These are phyloP conservation scores for Drosophila anomelani DNA, from an alignment of 2,888 invertebrate species.

Conservation along the genomic window DNA sequence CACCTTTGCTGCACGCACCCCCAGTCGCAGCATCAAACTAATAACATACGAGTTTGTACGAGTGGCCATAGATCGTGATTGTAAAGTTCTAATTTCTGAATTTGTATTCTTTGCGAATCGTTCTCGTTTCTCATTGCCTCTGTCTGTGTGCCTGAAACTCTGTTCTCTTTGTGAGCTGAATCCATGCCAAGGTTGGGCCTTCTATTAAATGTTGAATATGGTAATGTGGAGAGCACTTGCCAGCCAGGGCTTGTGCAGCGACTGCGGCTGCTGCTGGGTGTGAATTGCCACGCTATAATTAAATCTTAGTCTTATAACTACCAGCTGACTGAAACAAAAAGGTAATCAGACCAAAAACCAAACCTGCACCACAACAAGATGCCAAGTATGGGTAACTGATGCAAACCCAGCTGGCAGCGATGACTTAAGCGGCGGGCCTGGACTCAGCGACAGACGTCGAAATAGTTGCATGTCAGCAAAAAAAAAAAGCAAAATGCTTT, in stretches of 20 bases:
- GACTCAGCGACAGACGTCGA: slow-evolving; percentile 1
- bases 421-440: slow-evolving; percentile 29
- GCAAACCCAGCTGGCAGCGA: slow-evolving; percentile 12
- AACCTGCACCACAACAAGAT: slow-evolving; percentile 21
- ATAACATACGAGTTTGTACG: slow-evolving; percentile 26
- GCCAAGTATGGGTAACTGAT: slow-evolving; percentile 32
- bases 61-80: slow-evolving; percentile 27
- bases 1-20: slow-evolving; percentile 36
- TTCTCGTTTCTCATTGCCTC: slow-evolving; percentile 18
- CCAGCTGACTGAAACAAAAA: slow-evolving; percentile 14
- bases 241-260: slow-evolving; percentile 15
- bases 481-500: slow-evolving; percentile 14
- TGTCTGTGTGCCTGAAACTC: slow-evolving; percentile 7
- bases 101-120: slow-evolving; percentile 35
- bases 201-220: slow-evolving; percentile 49
- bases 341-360: slow-evolving; percentile 31
- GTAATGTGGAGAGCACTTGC: slow-evolving; percentile 35
- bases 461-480: slow-evolving; percentile 21
- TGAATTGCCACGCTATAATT: slow-evolving; percentile 27
- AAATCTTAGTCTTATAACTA: slow-evolving; percentile 29
- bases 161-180: slow-evolving; percentile 50
- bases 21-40: slow-evolving; percentile 28
- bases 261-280: slow-evolving; percentile 24
- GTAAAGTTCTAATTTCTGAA: slow-evolving; percentile 35
- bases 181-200: slow-evolving; percentile 54